These are phyloP conservation scores for Mixornis gularis DNA, from an alignment of 2,113 vertebrate species.

Conservation along the genomic window DNA sequence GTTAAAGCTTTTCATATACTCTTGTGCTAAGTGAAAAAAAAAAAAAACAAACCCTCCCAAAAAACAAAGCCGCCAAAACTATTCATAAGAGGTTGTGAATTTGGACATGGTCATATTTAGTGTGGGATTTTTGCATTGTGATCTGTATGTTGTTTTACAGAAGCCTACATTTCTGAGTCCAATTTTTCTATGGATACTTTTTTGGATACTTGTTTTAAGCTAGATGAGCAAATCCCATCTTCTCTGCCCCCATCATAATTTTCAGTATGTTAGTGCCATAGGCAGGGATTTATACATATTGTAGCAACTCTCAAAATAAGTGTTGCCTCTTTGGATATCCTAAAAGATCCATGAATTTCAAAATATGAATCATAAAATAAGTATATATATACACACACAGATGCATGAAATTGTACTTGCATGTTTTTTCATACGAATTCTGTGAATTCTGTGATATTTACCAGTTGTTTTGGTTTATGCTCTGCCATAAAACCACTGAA, in stretches of 20 bases:
- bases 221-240: neutral
- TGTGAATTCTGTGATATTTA: neutral
- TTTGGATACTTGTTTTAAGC: neutral
- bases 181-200: neutral
- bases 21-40: neutral
- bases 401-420: neutral
- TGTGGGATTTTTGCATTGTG: neutral
- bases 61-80: neutral
- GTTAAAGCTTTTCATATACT: neutral
- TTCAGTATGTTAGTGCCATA: neutral
- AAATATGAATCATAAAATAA: neutral
- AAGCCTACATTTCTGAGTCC: neutral
- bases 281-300: neutral
- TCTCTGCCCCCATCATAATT: neutral
- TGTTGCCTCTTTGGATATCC: neutral
- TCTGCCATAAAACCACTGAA: neutral
- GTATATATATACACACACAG: neutral
- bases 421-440: neutral
- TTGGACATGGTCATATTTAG: neutral
- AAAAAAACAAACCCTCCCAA: neutral
- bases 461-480: neutral
- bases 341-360: conserved; percentile 18
- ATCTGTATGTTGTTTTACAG: neutral
- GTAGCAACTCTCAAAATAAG: neutral
- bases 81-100: neutral